These are phyloP conservation scores for Gavialis gangeticus DNA, from an alignment of 2,113 vertebrate species.

Conservation along the genomic window DNA sequence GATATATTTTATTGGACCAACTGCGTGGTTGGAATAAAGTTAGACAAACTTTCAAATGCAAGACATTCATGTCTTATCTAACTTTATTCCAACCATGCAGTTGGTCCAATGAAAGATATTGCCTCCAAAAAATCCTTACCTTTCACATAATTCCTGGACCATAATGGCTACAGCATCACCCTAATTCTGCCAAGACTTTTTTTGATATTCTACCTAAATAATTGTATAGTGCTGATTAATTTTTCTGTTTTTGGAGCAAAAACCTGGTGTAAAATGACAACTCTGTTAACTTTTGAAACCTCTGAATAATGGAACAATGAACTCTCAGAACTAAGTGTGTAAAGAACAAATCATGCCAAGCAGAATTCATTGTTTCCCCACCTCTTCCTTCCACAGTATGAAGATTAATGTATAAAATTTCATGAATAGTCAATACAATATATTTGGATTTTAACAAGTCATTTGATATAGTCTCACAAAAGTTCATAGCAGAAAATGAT, in stretches of 20 bases:
- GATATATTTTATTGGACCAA: no score
- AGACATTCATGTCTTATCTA: no score
- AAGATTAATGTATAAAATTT: conserved; percentile 19
- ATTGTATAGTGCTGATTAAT: conserved; percentile 57
- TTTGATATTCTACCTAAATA: conserved; percentile 47
- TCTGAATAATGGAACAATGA: conserved; percentile 54
- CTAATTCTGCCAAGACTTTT: conserved; percentile 28
- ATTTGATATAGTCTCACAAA: not conserved
- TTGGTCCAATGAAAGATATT: no score
- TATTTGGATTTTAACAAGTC: conserved; percentile 23
- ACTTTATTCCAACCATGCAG: no score
- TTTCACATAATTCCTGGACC: no score
- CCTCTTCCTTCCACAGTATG: conserved; percentile 23
- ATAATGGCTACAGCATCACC: no score
- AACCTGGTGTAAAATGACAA: conserved; percentile 48
- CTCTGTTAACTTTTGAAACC: conserved; percentile 58
- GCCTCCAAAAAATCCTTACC: no score
- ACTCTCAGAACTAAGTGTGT: conserved; percentile 42
- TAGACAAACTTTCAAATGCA: no score
- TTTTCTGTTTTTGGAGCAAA: conserved; percentile 46
- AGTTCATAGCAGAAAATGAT: conserved; percentile 39
- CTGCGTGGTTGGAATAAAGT: no score
- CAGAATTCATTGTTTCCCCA: not conserved
- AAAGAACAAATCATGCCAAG: not conserved
- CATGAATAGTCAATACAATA: not conserved